Conservation (phyloP, 2,888 invertebrate genomes). For the Mantis religiosa region DNA sequence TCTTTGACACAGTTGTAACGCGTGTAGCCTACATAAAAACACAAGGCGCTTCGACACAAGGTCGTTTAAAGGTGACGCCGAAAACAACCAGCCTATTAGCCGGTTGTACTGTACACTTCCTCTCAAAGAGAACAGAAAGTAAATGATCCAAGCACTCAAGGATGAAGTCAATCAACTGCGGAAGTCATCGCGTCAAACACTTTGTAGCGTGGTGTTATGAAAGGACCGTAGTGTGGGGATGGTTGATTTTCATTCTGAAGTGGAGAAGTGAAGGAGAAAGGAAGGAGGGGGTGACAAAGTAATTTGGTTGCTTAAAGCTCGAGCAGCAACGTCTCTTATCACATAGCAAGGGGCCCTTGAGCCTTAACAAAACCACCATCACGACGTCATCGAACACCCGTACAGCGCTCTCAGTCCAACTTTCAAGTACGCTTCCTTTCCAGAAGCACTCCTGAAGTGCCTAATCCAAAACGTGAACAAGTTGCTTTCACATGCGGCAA, state of each 20-base stretch:
- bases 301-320: slow-evolving; percentile 8
- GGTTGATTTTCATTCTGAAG: neutral
- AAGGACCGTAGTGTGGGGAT: neutral
- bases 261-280: neutral
- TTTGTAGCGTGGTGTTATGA: neutral
- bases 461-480: neutral
- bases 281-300: neutral
- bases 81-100: neutral
- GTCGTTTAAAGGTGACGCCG: neutral
- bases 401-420: neutral
- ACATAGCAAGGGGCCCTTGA: neutral
- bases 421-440: neutral
- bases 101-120: neutral
- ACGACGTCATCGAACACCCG: neutral
- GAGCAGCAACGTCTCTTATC: neutral
- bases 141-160: neutral
- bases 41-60: neutral
- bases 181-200: neutral
- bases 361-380: neutral
- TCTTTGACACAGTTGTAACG: neutral
- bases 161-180: neutral
- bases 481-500: neutral
- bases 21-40: neutral
- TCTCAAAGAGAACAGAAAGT: neutral
- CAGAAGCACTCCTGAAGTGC: neutral